Base-by-base conservation (phyloP, 2,797 vertebrate genomes). In the Pipistrellus kuhlii region DNA sequence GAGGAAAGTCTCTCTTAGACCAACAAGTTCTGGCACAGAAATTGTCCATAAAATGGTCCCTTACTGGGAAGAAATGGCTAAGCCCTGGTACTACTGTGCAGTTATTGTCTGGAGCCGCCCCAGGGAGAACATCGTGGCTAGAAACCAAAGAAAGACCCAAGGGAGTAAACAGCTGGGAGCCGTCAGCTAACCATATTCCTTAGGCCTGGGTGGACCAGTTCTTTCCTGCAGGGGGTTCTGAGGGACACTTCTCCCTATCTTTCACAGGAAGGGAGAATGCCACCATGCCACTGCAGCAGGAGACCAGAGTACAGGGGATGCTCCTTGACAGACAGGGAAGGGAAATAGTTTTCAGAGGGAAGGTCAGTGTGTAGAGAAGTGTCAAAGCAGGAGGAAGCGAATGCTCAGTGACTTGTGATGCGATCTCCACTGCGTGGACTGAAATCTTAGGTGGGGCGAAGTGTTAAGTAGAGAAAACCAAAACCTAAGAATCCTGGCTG, bases 401-500 rank as follows among this genome's bases (percentile, higher is more conserved):
- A 32, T 13, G 2, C 68, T 46, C 18, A 15, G 4, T 46, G 8
- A 51, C 46, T 30, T 17, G 18, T 25, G 76, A 93, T 8, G 53
- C 15, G 2, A 46, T 32, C 41, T 32, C 20, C 27, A 13, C 6
- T 23, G 3, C 48, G 35, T 46, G 73, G 14, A 59, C 46, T 71
- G 48, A 93, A 90, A 80, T 57, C 23, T 80, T 72, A 30, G 64
- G 62, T 53, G 17, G 35, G 10, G 13, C 2, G 1, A 92, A 15
- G 80, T 46, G 4, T 85, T 66, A 91, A 83, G 27, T 27, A 35
- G 55, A 93, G 30, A 64, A 95, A 90, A 71, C 23, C 83, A 18
- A 59, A 89, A 78, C 35, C 21, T 88, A 69, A 83, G 92, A 73
- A 53, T 18, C 6, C 14, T 80, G 27, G 32, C 41, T 86, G 23